Base-by-base conservation (phyloP, 2,888 invertebrate species). In the Drosophila conformis region DNA sequence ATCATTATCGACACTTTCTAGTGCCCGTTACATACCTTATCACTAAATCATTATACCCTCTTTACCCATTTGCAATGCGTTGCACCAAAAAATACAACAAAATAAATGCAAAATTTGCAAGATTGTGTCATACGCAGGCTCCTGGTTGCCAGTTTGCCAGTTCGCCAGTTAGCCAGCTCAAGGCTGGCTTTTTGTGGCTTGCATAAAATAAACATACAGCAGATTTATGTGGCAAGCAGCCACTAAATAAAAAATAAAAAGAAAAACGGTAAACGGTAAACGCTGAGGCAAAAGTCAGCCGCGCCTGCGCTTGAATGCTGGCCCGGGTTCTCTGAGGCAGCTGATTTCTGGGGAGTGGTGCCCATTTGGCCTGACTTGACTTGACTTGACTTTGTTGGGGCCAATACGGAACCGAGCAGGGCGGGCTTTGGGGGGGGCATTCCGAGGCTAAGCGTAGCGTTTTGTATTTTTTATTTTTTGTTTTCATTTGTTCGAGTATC, bases 201-300 rank as follows among this genome's bases (percentile, higher is more conserved):
- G 76, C 83, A 70, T 54, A 72, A 70, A 74, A 78, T 61, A 56
- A 25, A 46, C 27, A 58, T 57, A 38, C 40, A 48, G 21, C 40
- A 62, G 76, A 89, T 87, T 87, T 87, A 89, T 87, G 89, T 80
- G 71, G 89, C 85, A 86, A 85, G 66, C 73, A 85, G 66, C 73
- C 60, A 67, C 36, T 59, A 56, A 56, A 27, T 31, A n/a, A 46
- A 46, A 21, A 21, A 21, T 0, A 46, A 46, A 46, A 15, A 7
- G 4, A 15, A 48, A 69, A 83, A 82, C 82, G 76, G 15, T 6
- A 42, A 42, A 42, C 54, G 36, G 79, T 80, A 76, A 82, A 79
- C 66, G 72, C 48, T 57, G 57, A 70, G 64, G 63, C 79, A 71
- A 83, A 79, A 57, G 46, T 18, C 75, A 61, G 85, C 73, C 88